Evolutionary conservation across 2,797 vertebrate genomes (phyloP).

Genomic region (Nyctibius grandis): DNA sequence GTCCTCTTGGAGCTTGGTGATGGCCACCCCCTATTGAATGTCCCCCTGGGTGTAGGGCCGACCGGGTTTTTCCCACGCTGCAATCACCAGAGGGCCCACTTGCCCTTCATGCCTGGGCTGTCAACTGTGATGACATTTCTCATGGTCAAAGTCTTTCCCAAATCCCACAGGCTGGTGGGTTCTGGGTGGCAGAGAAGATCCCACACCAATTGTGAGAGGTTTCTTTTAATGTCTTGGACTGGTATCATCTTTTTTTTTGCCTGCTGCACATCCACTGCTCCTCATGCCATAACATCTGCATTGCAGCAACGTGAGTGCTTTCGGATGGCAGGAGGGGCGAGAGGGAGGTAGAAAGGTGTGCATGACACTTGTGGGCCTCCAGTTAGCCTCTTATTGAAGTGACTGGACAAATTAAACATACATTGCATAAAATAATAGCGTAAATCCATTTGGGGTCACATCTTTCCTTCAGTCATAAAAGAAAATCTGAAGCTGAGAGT

Average conservation of each 20-base stretch:
- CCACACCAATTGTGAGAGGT: background rate
- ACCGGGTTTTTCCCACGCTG: background rate
- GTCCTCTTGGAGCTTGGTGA: background rate
- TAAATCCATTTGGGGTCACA: background rate
- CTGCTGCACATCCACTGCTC: background rate
- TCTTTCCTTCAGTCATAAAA: background rate
- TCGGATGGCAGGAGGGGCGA: background rate
- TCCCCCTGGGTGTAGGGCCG: background rate
- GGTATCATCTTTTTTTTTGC: background rate
- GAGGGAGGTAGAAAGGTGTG: background rate
- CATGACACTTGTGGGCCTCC: background rate
- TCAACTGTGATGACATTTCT: background rate
- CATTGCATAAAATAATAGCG: fast-evolving
- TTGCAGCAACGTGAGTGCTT: background rate
- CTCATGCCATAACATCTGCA: background rate
- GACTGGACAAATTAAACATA: background rate
- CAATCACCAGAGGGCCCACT: background rate
- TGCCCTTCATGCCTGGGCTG: background rate
- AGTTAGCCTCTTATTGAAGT: background rate
- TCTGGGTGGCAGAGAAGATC: background rate
- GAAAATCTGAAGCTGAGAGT: background rate
- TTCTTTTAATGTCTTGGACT: background rate
- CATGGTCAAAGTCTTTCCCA: background rate
- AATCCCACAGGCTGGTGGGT: background rate
- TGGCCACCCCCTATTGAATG: background rate